Base-by-base conservation (phyloP, 2,113 vertebrate species). In the Cryptotis parvus region DNA sequence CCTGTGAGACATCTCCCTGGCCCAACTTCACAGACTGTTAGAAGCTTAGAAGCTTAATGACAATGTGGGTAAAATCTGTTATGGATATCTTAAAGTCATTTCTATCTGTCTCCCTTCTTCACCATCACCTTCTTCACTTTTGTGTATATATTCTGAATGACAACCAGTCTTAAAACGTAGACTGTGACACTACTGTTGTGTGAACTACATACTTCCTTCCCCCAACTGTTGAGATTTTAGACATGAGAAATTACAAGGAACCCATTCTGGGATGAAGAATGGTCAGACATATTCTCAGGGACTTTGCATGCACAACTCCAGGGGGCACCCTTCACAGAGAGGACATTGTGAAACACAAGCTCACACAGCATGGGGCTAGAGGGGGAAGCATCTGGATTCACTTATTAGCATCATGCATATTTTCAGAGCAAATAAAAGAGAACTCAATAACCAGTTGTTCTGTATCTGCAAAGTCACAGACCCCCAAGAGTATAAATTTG, bases 351-450 rank as follows among this genome's bases (percentile, higher is more conserved):
- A 43, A 79, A 1, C 8, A 20, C 15, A 22, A 3, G 7, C 2
- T 1, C 45, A 11, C 7, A 1, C 6, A 9, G 3, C 52, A 24
- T 18, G 5, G 16, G 4, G 33, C 3, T 39, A 9, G 12, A 26
- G 33, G 1, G 39, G 22, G 7, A 68, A 33, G 49, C 24, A 15
- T 52, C n/a, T 63, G 10, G 8, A 84, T 45, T 37, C 15, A 6
- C 0, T 24, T 29, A 10, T 26, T 14, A 77, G 20, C 4, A 1
- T 41, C 52, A 0, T 39, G 35, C 33, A 45, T 39, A 76, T 78
- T 73, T 91, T 81, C 43, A 49, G 4, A 87, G 31, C 20, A 43
- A 63, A 49, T 61, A 24, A 1, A n/a, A 31, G 58, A 55, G 39
- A 66, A 70, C 14, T 20, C 27, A 90, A 16, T 61, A 27, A n/a